Evolutionary conservation across 2,888 invertebrate species (phyloP), one percentile per base, ranked within the genome.

Genomic region (Dryobota labecula): DNA sequence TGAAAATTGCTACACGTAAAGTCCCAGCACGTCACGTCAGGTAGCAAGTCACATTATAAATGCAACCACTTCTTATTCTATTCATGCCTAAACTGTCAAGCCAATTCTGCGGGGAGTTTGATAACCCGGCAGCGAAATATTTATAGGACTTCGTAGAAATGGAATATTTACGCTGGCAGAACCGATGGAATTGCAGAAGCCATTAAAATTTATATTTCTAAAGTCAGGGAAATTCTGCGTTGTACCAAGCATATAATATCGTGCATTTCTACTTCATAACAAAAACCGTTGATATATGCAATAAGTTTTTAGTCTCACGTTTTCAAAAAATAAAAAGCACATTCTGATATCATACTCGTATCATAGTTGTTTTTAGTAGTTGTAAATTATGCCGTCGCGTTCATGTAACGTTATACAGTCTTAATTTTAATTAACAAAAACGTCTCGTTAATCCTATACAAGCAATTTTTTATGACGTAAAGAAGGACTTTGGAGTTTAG

Each of bases 161-260:
- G 5, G 45, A 73, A 75, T 73, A 54, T 60, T 51, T 54, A 38
- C 33, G 20, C 11, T 58, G 18, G 24, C 18, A 33, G 41, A 47
- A 60, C 76, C 27, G 53, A 13, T n/a, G n/a, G n/a, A n/a, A n/a
- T n/a, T n/a, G n/a, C n/a, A n/a, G n/a, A n/a, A 45, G 38, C 30
- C 27, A 38, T 73, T 41, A 24, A 73, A 74, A 75, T 75, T 75
- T 58, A 75, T 47, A 45, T 24, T 43, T 36, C 20, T 15, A 51
- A 64, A 74, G 36, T 58, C 33, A 45, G 2, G 13, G 27, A n/a
- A 47, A 41, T 36, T 63, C 5, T n/a, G n/a, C 9, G n/a, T 58
- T 15, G 11, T 27, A 33, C 5, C 9, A 36, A n/a, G 8, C 5
- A 27, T 49, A 20, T 15, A 24, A 53, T 5, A 24, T n/a, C 8